Base-by-base conservation (phyloP, 2,888 invertebrate genomes). In the Apotomis turbidana region DNA sequence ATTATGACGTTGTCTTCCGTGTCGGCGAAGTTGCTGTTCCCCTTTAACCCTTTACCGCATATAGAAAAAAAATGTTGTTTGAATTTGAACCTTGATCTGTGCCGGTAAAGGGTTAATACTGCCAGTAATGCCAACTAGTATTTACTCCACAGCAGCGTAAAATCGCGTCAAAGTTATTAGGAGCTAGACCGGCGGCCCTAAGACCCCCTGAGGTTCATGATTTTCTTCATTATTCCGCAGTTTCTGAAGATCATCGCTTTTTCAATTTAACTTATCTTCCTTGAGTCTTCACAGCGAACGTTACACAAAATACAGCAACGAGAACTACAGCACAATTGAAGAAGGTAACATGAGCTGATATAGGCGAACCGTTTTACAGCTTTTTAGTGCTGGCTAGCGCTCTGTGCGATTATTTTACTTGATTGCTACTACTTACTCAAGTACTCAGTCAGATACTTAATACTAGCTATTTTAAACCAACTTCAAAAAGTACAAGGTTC, bases 201-300 rank as follows among this genome's bases (percentile, higher is more conserved):
- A 71, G 60, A 67, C 61, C 67, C 49, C 8, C 27, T 36, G 46
- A 13, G 60, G 13, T 54, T 54, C 66, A 71, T 58, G 52, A 44
- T 59, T 64, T 52, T 68, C 52, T 67, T 69, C 68, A 63, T 72
- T 68, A 69, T 59, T 68, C 41, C 36, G 55, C 55, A 78, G 75
- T 73, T 63, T 57, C 75, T 74, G 62, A 80, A 83, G 84, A 87
- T 86, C 81, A 85, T 85, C 84, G 82, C 85, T 80, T 82, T 86
- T 87, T 79, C 87, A 87, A 87, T 87, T 87, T 86, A 84, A 85
- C 86, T 87, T 87, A 87, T 83, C 83, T 81, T 70, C 74, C 76
- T 78, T 80, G 76, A 79, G 78, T 46, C 46, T 64, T 46, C 13
- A 38, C 57, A 41, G 13, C 15, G 15, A 27, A 5, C 54, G 41